These are phyloP conservation scores for Cherax destructor DNA, from an alignment of 1,140 invertebrate genomes.

Conservation along the genomic window DNA sequence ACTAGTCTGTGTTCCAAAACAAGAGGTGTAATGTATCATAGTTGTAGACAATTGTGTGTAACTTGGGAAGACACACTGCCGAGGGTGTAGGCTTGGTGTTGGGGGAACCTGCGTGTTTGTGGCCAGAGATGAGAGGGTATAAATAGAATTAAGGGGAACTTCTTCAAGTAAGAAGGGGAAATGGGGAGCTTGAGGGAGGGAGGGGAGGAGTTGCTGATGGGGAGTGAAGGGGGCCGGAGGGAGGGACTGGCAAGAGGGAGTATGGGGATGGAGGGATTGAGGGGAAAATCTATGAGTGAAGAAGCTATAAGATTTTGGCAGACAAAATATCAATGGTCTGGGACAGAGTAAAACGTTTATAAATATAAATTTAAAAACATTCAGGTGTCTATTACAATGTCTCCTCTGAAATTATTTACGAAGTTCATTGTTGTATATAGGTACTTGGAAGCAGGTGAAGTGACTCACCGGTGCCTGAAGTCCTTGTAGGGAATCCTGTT, in stretches of 20 bases:
- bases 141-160: too few relatives aligned
- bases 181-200: too few relatives aligned
- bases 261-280: not conserved
- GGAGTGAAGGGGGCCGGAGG: not conserved
- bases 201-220: not conserved
- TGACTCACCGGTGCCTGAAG: conserved; percentile 69
- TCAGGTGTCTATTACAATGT: not conserved
- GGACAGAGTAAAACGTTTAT: not conserved
- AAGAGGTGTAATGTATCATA: too few relatives aligned
- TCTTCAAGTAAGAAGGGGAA: too few relatives aligned
- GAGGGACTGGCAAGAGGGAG: not conserved
- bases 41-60: too few relatives aligned
- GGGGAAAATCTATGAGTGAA: not conserved
- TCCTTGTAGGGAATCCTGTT: conserved; percentile 75
- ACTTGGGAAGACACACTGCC: too few relatives aligned
- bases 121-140: too few relatives aligned
- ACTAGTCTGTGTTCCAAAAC: too few relatives aligned
- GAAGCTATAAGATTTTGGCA: not conserved
- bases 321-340: not conserved
- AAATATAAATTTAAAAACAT: not conserved
- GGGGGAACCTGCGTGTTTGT: too few relatives aligned
- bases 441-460: not conserved
- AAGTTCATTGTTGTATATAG: not conserved
- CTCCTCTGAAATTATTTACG: not conserved
- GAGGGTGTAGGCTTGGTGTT: too few relatives aligned